These are phyloP conservation scores for Callopanchax toddi DNA, from an alignment of 2,113 vertebrate species.

Conservation along the genomic window DNA sequence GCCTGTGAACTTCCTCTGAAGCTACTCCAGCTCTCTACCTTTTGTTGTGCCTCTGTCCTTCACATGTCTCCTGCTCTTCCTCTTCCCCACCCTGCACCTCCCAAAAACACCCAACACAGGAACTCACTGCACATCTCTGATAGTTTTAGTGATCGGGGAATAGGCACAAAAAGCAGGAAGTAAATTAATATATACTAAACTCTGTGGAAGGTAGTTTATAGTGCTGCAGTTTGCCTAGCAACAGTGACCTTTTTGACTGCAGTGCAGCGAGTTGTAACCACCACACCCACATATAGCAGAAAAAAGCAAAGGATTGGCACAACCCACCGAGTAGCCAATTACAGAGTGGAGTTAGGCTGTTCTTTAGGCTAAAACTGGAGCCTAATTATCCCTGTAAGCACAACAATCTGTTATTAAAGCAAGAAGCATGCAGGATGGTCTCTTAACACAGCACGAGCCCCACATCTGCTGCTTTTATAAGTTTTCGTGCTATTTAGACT, in stretches of 20 bases:
- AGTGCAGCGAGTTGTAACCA: slow-evolving; percentile 72
- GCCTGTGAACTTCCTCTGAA: slow-evolving; percentile 61
- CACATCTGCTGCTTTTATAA: background rate
- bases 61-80: slow-evolving; percentile 56
- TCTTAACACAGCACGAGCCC: slow-evolving; percentile 57
- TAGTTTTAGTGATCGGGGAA: slow-evolving; percentile 23
- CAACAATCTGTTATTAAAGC: slow-evolving; percentile 82
- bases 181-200: slow-evolving; percentile 49
- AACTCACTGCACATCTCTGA: slow-evolving; percentile 41
- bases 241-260: slow-evolving; percentile 70
- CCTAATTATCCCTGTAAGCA: slow-evolving; percentile 80
- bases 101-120: slow-evolving; percentile 39
- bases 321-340: slow-evolving; percentile 77
- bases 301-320: no score
- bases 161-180: slow-evolving; percentile 26
- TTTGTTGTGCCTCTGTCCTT: slow-evolving; percentile 46
- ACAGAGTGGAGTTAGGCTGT: slow-evolving; percentile 75
- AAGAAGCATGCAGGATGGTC: slow-evolving; percentile 39
- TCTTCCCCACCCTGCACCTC: slow-evolving; percentile 17
- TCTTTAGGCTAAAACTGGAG: slow-evolving; percentile 78
- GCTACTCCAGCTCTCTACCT: no score
- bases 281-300: slow-evolving; percentile 66
- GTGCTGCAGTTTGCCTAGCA: slow-evolving; percentile 69
- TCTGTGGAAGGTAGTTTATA: slow-evolving; percentile 58
- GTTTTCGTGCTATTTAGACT: background rate